Percentiles rank a stretch among this genome's conserved stretches.
Evolutionary conservation across 2,113 vertebrate genomes (phyloP).

Genomic region (Tachysurus vachellii): DNA sequence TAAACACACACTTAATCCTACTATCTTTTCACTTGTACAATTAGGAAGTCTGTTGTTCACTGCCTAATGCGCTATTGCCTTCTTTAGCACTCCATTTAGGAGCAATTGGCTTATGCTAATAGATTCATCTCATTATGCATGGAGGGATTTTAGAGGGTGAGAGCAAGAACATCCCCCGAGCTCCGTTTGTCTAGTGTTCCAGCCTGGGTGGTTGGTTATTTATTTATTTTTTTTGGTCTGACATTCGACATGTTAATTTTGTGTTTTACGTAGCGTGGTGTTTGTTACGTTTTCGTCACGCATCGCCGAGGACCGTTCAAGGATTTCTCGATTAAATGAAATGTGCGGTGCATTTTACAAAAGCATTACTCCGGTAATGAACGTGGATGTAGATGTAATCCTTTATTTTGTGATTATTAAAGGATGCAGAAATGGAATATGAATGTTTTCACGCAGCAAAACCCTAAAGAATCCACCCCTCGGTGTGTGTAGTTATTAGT

Average conservation of each 20-base stretch:
- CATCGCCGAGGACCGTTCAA: background rate
- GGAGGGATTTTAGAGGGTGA: conserved; percentile 37
- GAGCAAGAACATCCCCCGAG: background rate
- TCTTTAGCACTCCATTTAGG: conserved; percentile 44
- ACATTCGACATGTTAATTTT: background rate
- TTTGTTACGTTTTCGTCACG: conserved; percentile 3
- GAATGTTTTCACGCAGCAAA: conserved; percentile 46
- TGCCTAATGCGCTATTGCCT: conserved; percentile 36
- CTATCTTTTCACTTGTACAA: conserved; percentile 50
- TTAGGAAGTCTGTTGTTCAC: conserved; percentile 59
- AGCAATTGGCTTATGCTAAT: conserved; percentile 53
- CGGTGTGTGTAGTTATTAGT: conserved; percentile 37
- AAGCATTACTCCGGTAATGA: conserved; percentile 43
- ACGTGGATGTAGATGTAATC: conserved; percentile 47
- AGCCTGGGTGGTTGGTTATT: background rate
- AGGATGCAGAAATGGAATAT: conserved; percentile 45
- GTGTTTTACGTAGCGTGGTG: background rate
- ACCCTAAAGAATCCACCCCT: conserved; percentile 50
- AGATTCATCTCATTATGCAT: conserved; percentile 53
- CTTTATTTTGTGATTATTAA: conserved; percentile 47
- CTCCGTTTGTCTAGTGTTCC: background rate
- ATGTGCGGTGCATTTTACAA: conserved; percentile 10
- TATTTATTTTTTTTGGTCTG: background rate
- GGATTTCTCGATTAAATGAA: conserved; percentile 38
- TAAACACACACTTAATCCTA: conserved; percentile 54